phyloP scores from a whole-genome alignment of 2,888 invertebrate genomes.

The Brassicogethes aeneus region DNA sequence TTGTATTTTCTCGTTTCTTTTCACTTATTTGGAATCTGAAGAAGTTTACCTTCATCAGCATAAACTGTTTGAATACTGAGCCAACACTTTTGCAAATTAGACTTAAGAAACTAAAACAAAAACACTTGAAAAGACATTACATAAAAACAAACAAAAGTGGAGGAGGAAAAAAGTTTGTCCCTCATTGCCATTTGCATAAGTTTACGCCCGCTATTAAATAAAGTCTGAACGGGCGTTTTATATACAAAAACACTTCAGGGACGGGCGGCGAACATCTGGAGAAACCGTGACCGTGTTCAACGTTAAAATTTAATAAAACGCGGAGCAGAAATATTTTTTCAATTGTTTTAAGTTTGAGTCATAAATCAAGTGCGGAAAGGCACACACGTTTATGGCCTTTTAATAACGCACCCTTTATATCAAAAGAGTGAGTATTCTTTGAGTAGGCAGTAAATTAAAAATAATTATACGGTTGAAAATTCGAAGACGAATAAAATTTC shows the following conservation, averaged over 20 bases:
- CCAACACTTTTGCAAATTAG: not conserved
- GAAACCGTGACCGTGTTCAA: constrained; percentile 2
- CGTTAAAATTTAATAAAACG: constrained; percentile 21
- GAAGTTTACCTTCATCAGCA: not conserved
- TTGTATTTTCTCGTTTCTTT: too few species aligned
- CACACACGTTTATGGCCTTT: constrained; percentile 21
- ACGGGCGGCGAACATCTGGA: not conserved
- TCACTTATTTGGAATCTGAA: not conserved
- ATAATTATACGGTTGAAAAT: constrained; percentile 7
- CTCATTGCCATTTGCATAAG: constrained; percentile 12
- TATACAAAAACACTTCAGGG: not conserved
- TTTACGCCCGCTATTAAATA: constrained; percentile 11
- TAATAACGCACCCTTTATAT: constrained; percentile 21
- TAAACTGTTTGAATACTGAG: not conserved
- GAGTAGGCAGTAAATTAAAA: constrained; percentile 3
- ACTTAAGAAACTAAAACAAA: not conserved
- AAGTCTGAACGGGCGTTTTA: constrained; percentile 1
- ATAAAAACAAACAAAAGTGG: not conserved
- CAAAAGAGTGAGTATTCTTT: not conserved
- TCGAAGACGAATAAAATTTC: constrained; percentile 4
- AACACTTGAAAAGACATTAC: not conserved
- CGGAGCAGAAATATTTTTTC: constrained; percentile 22
- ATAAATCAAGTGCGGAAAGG: constrained; percentile 20
- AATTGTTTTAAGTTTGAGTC: constrained; percentile 19
- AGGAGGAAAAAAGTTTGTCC: constrained; percentile 7